Conservation (phyloP, 2,797 vertebrate genomes). For the Chaetodon trifasciatus region DNA sequence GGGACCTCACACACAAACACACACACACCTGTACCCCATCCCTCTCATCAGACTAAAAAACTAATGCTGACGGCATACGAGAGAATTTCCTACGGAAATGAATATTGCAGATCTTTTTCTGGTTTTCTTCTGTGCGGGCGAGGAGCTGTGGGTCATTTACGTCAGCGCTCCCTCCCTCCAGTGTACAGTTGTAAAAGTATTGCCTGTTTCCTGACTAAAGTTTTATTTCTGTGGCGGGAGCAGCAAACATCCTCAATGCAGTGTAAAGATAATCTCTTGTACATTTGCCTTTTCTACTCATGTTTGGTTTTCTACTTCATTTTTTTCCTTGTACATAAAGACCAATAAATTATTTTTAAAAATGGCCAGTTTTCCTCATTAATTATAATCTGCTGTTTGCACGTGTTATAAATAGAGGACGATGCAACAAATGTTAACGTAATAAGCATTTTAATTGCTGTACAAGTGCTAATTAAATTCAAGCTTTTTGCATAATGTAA, state of each 20-base stretch:
- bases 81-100: slow-evolving; percentile 79
- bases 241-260: slow-evolving; percentile 77
- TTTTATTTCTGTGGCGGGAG: slow-evolving; percentile 45
- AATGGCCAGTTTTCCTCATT: slow-evolving; percentile 48
- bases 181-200: slow-evolving; percentile 76
- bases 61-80: slow-evolving; percentile 52
- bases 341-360: slow-evolving; percentile 91
- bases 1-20: slow-evolving; percentile 11
- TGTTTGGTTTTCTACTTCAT: slow-evolving; percentile 82
- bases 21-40: background rate
- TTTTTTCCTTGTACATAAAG: slow-evolving; percentile 84
- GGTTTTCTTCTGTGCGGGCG: slow-evolving; percentile 31
- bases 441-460: slow-evolving; percentile 69
- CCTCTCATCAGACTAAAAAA: slow-evolving; percentile 36
- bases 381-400: background rate
- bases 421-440: slow-evolving; percentile 3
- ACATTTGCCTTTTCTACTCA: slow-evolving; percentile 87
- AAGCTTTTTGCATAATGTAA: slow-evolving; percentile 78
- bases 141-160: slow-evolving; percentile 22
- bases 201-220: slow-evolving; percentile 45
- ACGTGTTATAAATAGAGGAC: background rate
- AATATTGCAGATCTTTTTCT: slow-evolving; percentile 62
- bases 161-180: slow-evolving; percentile 43
- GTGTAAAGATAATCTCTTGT: slow-evolving; percentile 85
- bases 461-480: slow-evolving; percentile 69